Conservation (phyloP, 2,888 invertebrate genomes). For the Erpobdella octoculata region DNA sequence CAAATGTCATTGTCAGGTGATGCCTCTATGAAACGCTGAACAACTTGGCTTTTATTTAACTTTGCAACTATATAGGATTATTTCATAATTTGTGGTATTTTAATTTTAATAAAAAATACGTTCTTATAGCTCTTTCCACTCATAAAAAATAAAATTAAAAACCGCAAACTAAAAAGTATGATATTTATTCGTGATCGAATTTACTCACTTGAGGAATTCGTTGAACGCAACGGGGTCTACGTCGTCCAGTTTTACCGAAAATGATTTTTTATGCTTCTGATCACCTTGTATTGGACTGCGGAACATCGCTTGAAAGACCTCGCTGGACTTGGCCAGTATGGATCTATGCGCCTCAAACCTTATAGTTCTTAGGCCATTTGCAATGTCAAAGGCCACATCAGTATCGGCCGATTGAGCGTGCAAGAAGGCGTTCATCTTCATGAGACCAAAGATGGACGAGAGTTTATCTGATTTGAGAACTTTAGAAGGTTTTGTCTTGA, state of each 20-base stretch:
- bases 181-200: neutral
- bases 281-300: neutral
- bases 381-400: slow-evolving; percentile 1
- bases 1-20: too few relatives aligned
- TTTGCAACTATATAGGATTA: too few relatives aligned
- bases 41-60: too few relatives aligned
- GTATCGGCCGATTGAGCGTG: neutral
- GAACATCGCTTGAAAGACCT: slow-evolving; percentile 15
- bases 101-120: neutral
- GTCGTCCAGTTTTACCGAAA: slow-evolving; percentile 10
- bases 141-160: neutral
- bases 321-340: slow-evolving; percentile 9
- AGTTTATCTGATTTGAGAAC: too few relatives aligned
- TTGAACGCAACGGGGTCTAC: neutral
- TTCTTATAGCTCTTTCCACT: neutral
- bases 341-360: slow-evolving; percentile 4
- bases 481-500: too few relatives aligned
- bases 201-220: slow-evolving; percentile 17
- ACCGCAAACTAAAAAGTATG: neutral
- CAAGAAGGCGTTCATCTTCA: neutral
- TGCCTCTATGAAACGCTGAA: too few relatives aligned
- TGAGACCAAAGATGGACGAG: too few relatives aligned
- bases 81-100: too few relatives aligned
- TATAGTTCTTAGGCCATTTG: neutral
- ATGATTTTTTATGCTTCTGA: slow-evolving; percentile 4